Conservation (phyloP, 2,888 invertebrate species). For the Caenorhabditis angaria region DNA sequence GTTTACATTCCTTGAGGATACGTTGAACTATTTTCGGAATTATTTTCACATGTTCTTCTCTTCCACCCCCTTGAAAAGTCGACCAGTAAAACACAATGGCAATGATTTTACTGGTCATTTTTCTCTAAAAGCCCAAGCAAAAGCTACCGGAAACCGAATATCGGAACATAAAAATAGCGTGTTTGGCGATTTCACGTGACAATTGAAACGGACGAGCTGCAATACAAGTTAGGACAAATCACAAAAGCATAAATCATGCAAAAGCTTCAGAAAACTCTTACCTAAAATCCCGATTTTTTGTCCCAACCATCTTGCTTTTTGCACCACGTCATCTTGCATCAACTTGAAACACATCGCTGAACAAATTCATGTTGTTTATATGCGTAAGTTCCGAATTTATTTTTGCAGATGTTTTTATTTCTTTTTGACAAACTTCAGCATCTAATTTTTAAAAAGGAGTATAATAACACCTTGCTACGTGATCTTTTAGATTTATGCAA, state of each 20-base stretch:
- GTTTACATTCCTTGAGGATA: too few species aligned
- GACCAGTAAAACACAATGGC: too few species aligned
- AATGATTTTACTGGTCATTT: neutral
- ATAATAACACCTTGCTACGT: too few species aligned
- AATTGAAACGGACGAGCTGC: conserved; percentile 55
- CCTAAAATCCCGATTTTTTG: conserved; percentile 72
- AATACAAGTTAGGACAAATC: conserved; percentile 15
- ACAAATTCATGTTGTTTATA: conserved; percentile 3
- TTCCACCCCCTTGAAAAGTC: too few species aligned
- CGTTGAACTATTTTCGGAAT: too few species aligned
- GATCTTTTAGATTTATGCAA: too few species aligned
- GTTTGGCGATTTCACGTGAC: conserved; percentile 50
- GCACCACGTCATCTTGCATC: conserved; percentile 72
- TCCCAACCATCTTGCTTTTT: conserved; percentile 72
- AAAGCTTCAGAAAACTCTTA: too few species aligned
- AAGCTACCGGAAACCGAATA: conserved; percentile 30
- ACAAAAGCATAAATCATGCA: conserved; percentile 16
- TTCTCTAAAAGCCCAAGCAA: neutral
- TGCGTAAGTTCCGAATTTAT: too few species aligned
- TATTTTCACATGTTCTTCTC: too few species aligned
- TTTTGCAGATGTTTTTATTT: neutral
- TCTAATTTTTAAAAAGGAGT: too few species aligned
- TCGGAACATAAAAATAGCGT: conserved; percentile 54
- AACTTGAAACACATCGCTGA: conserved; percentile 70
- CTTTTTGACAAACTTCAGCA: too few species aligned